Percentiles rank a stretch among this genome's conserved stretches.
Conservation (phyloP, 2,888 invertebrate species). For the Selenia dentaria region DNA sequence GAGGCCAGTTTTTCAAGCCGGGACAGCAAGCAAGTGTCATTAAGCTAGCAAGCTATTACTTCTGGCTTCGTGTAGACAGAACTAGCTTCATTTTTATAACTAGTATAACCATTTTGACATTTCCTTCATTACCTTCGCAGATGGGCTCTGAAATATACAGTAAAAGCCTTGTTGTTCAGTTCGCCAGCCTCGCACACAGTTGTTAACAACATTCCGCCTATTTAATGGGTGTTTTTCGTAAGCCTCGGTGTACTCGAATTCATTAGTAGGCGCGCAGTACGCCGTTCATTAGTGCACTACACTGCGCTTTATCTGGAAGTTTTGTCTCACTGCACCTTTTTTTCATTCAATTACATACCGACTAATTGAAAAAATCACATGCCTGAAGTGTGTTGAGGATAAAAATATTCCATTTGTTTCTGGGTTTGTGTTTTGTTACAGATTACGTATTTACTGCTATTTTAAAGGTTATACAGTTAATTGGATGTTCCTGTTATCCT, state of each 20-base stretch:
- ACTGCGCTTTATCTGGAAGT: slow-evolving; percentile 55
- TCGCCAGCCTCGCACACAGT: slow-evolving; percentile 20
- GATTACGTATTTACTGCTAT: not conserved
- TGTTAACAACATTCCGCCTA: slow-evolving; percentile 46
- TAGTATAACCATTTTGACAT: too few species aligned
- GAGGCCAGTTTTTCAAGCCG: too few species aligned
- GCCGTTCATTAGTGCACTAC: slow-evolving; percentile 67
- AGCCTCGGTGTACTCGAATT: slow-evolving; percentile 68
- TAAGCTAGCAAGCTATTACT: too few species aligned
- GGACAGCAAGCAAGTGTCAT: too few species aligned
- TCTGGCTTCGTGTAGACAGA: too few species aligned
- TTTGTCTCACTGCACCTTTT: slow-evolving; percentile 54
- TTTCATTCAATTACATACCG: slow-evolving; percentile 60
- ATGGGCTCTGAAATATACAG: slow-evolving; percentile 9
- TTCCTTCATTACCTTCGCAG: slow-evolving; percentile 3
- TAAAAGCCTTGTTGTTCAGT: not conserved
- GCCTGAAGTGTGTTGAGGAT: slow-evolving; percentile 32
- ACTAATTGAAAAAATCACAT: slow-evolving; percentile 57
- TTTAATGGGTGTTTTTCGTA: slow-evolving; percentile 60
- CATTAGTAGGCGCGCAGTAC: slow-evolving; percentile 61
- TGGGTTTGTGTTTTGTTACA: not conserved
- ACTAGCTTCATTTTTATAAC: too few species aligned
- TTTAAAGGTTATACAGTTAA: too few species aligned
- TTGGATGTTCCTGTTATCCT: too few species aligned
- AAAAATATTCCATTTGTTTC: slow-evolving; percentile 1